These are phyloP conservation scores for Drosophila mimica DNA, from an alignment of 2,888 invertebrate genomes.

Conservation along the genomic window DNA sequence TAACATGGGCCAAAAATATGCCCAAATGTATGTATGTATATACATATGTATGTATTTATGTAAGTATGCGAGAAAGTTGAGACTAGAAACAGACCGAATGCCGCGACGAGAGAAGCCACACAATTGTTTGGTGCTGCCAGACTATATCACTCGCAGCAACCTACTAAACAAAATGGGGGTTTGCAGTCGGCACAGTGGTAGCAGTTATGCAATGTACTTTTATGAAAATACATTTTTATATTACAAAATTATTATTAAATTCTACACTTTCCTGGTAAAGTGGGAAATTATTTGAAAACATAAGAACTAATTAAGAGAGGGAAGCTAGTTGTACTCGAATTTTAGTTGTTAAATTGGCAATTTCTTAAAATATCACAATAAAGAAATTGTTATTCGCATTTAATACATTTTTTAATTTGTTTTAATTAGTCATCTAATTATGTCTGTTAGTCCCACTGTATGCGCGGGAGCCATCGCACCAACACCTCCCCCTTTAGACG, in stretches of 20 bases:
- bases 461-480: conserved; percentile 18
- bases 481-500: conserved; percentile 1
- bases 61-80: conserved; percentile 28
- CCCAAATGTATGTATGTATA: conserved; percentile 1
- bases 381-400: neutral
- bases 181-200: conserved; percentile 40
- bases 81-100: conserved; percentile 28
- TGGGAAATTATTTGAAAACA: neutral
- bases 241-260: neutral
- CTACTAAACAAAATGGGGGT: conserved; percentile 2
- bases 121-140: conserved; percentile 68
- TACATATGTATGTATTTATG: conserved; percentile 26
- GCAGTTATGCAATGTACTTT: neutral
- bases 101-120: conserved; percentile 36
- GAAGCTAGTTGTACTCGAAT: neutral
- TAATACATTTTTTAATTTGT: neutral
- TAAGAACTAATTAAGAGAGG: conserved; percentile 4
- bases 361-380: neutral
- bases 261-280: too few species aligned
- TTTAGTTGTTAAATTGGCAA: neutral
- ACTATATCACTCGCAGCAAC: conserved; percentile 64
- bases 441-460: conserved; percentile 30
- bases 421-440: neutral
- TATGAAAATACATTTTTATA: neutral
- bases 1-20: conserved; percentile 32